Conservation (phyloP, 2,797 vertebrate genomes). For the Semotilus atromaculatus region DNA sequence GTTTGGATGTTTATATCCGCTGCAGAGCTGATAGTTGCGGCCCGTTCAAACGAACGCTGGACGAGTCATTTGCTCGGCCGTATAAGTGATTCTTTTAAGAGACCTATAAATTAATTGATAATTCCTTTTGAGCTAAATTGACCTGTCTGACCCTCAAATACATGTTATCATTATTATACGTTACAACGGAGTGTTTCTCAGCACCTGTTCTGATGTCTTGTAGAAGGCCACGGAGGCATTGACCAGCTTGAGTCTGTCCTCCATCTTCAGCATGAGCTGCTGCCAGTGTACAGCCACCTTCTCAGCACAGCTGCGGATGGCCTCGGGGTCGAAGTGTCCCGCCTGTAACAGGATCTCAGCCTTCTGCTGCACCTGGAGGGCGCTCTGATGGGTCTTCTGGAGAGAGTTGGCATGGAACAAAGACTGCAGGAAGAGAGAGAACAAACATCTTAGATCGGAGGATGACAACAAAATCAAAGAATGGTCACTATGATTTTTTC, state of each 20-base stretch:
- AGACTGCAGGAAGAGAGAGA: slow-evolving; percentile 78
- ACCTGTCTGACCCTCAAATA: too few species aligned
- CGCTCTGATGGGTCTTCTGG: slow-evolving; percentile 99
- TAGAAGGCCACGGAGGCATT: slow-evolving; percentile 98
- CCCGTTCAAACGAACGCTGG: too few species aligned
- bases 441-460: neutral
- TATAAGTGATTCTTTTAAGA: too few species aligned
- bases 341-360: slow-evolving; percentile 94
- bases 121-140: too few species aligned
- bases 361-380: slow-evolving; percentile 97
- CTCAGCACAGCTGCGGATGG: slow-evolving; percentile 92
- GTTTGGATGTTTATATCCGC: too few species aligned
- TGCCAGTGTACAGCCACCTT: slow-evolving; percentile 98
- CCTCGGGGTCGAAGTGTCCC: slow-evolving; percentile 92
- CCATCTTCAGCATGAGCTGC: slow-evolving; percentile 99
- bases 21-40: too few species aligned
- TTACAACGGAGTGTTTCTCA: neutral
- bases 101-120: too few species aligned
- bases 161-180: too few species aligned
- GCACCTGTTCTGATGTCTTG: slow-evolving; percentile 97
- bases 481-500: neutral
- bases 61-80: too few species aligned
- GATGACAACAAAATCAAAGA: neutral
- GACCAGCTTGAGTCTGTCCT: slow-evolving; percentile 96
- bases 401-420: slow-evolving; percentile 97